Base-by-base conservation (phyloP, 2,797 vertebrate species). In the Anableps anableps region DNA sequence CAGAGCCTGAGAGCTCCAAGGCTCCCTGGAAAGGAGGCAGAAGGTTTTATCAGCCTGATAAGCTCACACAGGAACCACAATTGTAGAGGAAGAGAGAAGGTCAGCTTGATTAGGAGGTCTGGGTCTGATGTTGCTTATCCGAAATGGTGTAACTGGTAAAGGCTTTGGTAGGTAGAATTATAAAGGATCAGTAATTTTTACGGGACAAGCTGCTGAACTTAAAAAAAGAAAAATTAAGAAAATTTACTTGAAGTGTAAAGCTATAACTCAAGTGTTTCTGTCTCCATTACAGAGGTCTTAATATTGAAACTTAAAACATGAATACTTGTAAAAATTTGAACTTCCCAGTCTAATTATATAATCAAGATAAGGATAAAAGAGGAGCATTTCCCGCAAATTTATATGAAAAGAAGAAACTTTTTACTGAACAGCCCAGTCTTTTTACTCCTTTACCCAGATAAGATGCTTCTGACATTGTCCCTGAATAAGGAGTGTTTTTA, bases 41-140 rank as follows among this genome's bases (percentile, higher is more conserved):
- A 70, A 72, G 77, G 70, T 88, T 81, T 92, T 95, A 94, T 93
- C 91, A 70, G 85, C 19, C 80, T 58, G 94, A 95, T 94, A 94
- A 93, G 89, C 68, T 84, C 85, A 76, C 51, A 2, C 83, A 88
- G 91, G 90, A 93, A 90, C 75, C 71, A 55, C 10, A 19, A 83
- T 23, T 80, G 82, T 78, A 87, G 79, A 81, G 88, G 84, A 85
- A 86, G 83, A 80, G 86, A 70, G 75, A 86, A 89, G 85, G 90
- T 90, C 88, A 89, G 79, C 2, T 4, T 76, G 78, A 77, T 62
- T 62, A 19, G 75, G 75, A 80, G 78, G 72, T 80, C 73, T 6
- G 64, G 21, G 48, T 81, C 58, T 73, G 74, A 78, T 83, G 48
- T 76, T 68, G 79, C 50, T 79, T 36, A 23, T 79, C 51, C 45